Conservation (phyloP, 2,888 invertebrate species). For the Caenorhabditis sinica region DNA sequence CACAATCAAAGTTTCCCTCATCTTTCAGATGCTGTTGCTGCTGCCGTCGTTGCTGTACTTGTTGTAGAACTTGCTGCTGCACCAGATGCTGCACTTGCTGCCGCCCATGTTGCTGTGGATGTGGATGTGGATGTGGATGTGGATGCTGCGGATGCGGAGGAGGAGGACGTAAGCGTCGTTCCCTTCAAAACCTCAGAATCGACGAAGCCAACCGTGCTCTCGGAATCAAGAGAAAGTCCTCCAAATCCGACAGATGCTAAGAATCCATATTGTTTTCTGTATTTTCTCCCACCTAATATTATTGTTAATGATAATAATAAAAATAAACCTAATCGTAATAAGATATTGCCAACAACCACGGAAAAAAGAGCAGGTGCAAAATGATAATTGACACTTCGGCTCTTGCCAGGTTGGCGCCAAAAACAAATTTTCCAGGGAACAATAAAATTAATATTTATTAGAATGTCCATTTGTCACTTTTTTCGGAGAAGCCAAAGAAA, state of each 20-base stretch:
- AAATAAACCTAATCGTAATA: constrained; percentile 7
- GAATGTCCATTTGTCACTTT: neutral
- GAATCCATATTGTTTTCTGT: constrained; percentile 1
- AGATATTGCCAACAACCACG: neutral
- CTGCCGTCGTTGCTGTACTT: constrained; percentile 70
- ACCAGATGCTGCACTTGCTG: constrained; percentile 69
- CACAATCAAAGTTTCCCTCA: neutral
- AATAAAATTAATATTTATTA: constrained; percentile 29
- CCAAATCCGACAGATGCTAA: constrained; percentile 43
- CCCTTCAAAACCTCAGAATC: constrained; percentile 69
- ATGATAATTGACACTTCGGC: constrained; percentile 29
- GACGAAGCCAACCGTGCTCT: constrained; percentile 65
- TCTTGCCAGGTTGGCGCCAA: constrained; percentile 27
- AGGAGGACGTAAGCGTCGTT: constrained; percentile 68
- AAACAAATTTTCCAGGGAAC: constrained; percentile 21
- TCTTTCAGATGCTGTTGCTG: constrained; percentile 63
- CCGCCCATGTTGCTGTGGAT: constrained; percentile 65
- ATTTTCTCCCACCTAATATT: constrained; percentile 13
- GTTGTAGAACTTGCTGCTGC: constrained; percentile 70
- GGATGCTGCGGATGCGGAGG: constrained; percentile 71
- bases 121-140: constrained; percentile 54
- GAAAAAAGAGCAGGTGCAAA: constrained; percentile 39
- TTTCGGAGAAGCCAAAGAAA: neutral
- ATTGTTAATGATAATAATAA: constrained; percentile 32
- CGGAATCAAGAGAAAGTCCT: constrained; percentile 63